These are phyloP conservation scores for Drosophila pegasa DNA, from an alignment of 2,888 invertebrate genomes.

Conservation along the genomic window DNA sequence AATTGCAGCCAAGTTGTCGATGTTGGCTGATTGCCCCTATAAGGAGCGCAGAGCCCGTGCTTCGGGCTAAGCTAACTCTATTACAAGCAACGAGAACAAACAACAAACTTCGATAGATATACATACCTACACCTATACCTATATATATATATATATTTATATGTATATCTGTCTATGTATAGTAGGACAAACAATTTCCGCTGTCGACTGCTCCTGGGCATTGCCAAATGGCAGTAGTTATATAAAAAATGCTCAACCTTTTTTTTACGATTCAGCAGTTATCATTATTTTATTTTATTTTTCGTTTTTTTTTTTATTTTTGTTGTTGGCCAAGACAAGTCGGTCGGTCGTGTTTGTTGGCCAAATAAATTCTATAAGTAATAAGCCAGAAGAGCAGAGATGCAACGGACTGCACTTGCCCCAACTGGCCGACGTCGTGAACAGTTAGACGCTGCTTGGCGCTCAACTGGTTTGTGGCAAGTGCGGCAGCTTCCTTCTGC, in stretches of 20 bases:
- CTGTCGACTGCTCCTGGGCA: conserved; percentile 44
- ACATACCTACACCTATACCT: neutral
- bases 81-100: conserved; percentile 66
- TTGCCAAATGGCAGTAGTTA: conserved; percentile 57
- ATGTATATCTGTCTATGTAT: neutral
- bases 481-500: conserved; percentile 67
- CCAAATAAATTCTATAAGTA: conserved; percentile 78
- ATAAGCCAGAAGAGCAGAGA: conserved; percentile 72
- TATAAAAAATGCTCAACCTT: conserved; percentile 51
- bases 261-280: conserved; percentile 68
- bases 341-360: conserved; percentile 73
- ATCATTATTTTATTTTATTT: conserved; percentile 71
- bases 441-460: conserved; percentile 66
- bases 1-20: conserved; percentile 71
- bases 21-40: conserved; percentile 81
- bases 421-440: conserved; percentile 53
- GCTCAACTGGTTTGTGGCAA: conserved; percentile 72
- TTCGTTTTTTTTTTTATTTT: conserved; percentile 19
- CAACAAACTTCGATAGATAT: conserved; percentile 36
- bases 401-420: conserved; percentile 65
- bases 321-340: conserved; percentile 40
- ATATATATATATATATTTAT: conserved; percentile 1
- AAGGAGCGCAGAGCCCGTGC: conserved; percentile 68
- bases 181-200: conserved; percentile 74
- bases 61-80: conserved; percentile 70